Base-by-base conservation (phyloP, 2,888 invertebrate species). In the Acleris holmiana region DNA sequence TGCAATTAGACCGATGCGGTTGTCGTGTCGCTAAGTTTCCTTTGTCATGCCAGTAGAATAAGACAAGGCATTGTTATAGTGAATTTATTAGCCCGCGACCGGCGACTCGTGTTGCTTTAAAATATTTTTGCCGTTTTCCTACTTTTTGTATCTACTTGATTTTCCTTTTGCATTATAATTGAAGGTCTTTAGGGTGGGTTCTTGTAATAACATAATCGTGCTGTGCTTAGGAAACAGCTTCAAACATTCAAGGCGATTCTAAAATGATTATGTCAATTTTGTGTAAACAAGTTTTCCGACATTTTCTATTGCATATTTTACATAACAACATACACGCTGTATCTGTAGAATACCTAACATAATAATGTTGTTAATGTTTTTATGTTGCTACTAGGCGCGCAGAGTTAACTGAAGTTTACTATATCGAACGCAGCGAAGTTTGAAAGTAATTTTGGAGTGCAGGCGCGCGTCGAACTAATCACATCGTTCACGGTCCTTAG, bases 391-490 rank as follows among this genome's bases (percentile, higher is more conserved):
- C 82, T 72, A 86, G 84, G 85, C 73, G 71, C 56, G 67, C 82
- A 86, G 78, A 81, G 67, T 79, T 73, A 69, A 77, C 66, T 76
- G 78, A 80, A 87, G 87, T 85, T 79, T 78, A 66, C 76, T 76
- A 67, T 73, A 80, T 78, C 78, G 82, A 79, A 84, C 71, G 79
- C 77, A 77, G 72, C 72, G 71, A 82, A 88, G 86, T 89, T 88
- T 83, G 73, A 86, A 89, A 90, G 89, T 89, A 91, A 91, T 91
- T 91, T 91, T 82, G 85, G 87, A 87, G 86, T 89, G 87, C 89
- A 88, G 80, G 85, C 87, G 84, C 85, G 88, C 87, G 88, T 87
- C 85, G 87, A 86, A 87, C 86, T 89, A 91, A 91, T 91, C 89
- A 87, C 90, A 88, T 90, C 85, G 85, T 91, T 88, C 86, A 90